Conservation (phyloP, 2,113 vertebrate species). For the Heloderma charlesbogerti region DNA sequence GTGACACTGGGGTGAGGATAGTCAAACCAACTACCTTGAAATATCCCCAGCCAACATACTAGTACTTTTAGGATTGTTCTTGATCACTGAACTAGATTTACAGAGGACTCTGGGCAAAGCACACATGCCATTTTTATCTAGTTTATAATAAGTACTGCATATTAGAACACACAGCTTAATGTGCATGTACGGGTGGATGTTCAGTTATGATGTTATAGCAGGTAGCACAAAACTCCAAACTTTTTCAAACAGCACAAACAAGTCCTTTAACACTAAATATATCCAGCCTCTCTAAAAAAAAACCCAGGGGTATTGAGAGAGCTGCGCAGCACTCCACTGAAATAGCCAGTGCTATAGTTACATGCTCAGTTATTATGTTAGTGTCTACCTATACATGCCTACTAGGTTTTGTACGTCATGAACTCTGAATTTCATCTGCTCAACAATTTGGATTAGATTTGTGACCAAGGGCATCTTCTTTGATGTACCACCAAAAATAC, state of each 20-base stretch:
- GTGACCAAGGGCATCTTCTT: conserved; percentile 6
- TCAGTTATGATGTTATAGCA: conserved; percentile 22
- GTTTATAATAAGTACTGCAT: conserved; percentile 31
- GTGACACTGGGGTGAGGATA: not conserved
- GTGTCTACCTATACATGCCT: conserved; percentile 67
- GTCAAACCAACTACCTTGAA: not conserved
- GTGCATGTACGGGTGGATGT: conserved; percentile 7
- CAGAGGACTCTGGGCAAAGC: not conserved
- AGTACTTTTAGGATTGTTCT: not conserved
- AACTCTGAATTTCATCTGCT: conserved; percentile 8
- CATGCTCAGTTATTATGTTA: conserved; percentile 80
- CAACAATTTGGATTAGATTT: conserved; percentile 33
- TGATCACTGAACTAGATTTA: not conserved
- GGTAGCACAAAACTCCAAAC: conserved; percentile 23
- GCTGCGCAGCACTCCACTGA: conserved; percentile 53
- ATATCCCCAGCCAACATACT: not conserved
- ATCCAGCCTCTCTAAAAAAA: not conserved
- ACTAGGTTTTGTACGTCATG: conserved; percentile 23
- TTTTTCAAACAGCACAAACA: not conserved
- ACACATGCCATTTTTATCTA: not conserved
- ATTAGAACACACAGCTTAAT: conserved; percentile 43
- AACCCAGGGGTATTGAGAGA: not conserved
- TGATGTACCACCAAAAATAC: conserved; percentile 48
- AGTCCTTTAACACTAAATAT: conserved; percentile 3
- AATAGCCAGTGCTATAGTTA: conserved; percentile 66